Percentiles rank a stretch among this genome's conserved stretches.
Conservation (phyloP, 2,113 vertebrate species). For the Galeopterus variegatus region DNA sequence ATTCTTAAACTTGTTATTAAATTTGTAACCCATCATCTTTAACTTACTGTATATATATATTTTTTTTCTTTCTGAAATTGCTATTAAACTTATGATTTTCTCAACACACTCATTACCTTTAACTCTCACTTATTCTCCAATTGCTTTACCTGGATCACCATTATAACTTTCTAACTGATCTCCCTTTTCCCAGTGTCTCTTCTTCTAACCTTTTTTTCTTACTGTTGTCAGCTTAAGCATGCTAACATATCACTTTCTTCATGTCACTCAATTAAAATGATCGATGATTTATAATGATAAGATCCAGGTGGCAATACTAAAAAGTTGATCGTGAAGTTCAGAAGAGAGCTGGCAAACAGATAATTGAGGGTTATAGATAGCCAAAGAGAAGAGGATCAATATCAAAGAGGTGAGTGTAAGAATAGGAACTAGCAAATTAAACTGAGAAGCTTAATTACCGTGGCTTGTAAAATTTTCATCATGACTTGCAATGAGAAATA, state of each 20-base stretch:
- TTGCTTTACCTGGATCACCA: neutral
- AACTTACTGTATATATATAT: neutral
- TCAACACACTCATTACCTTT: neutral
- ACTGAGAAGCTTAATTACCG: neutral
- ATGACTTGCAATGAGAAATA: neutral
- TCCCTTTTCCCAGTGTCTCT: neutral
- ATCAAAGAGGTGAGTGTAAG: neutral
- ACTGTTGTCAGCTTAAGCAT: neutral
- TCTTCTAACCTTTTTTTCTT: neutral
- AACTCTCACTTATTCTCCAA: neutral
- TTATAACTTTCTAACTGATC: neutral
- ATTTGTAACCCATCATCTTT: neutral
- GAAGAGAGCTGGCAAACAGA: neutral
- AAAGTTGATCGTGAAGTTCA: neutral
- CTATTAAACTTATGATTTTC: conserved; percentile 23
- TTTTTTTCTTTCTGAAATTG: neutral
- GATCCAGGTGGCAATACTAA: neutral
- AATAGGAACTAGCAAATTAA: neutral
- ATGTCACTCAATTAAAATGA: neutral
- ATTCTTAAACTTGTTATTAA: neutral
- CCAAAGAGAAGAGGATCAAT: neutral
- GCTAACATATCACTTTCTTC: neutral
- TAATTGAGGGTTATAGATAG: neutral
- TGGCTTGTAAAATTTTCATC: neutral
- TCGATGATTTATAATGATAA: conserved; percentile 23